Evolutionary conservation across 1,140 invertebrate genomes (phyloP), one percentile per base, ranked within the genome.

Genomic region (Aphelenchoides besseyi): DNA sequence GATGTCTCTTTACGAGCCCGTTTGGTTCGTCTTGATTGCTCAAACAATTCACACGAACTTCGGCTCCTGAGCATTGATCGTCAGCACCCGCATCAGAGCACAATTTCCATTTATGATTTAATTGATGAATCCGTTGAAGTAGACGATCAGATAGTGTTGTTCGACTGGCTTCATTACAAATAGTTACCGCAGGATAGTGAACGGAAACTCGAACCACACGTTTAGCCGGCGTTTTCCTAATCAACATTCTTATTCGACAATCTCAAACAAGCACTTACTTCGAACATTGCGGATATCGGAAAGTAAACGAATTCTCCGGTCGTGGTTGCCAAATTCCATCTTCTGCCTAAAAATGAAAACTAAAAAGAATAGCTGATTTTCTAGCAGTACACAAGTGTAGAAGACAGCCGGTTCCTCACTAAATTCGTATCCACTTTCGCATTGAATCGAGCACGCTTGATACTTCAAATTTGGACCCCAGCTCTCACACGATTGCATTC

Each of bases 391-490:
- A 84, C 94, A 97, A 3, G 93, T 94, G 82, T 95, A 97, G 87
- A 96, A 97, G 76, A 92, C 91, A 0, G 94, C 92, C 35, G 95
- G 91, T 55, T 89, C 88, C 84, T 94, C 91, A 0, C 93, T 93
- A 86, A 97, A 97, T 75, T 91, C 88, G 0, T 93, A 86, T 12
- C 92, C 92, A 41, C 89, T 82, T 75, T 93, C 91, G 80, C 94
- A 96, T 67, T 89, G 87, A 68, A 96, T 94, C 82, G 82, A 84
- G 92, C 92, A 85, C 91, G 95, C 35, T 62, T 81, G 78, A 86
- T 94, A 95, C 81, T 94, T 92, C n/a, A 92, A 91, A 52, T 92
- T 92, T 0, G 93, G 92, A 57, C 94, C 94, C 94, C 94, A 97
- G 77, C 94, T 92, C 78, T 93, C 92, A 84, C 94, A 97, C 2